Base-by-base conservation (phyloP, 1,140 invertebrate species). In the Pseudomyrmex gracilis region DNA sequence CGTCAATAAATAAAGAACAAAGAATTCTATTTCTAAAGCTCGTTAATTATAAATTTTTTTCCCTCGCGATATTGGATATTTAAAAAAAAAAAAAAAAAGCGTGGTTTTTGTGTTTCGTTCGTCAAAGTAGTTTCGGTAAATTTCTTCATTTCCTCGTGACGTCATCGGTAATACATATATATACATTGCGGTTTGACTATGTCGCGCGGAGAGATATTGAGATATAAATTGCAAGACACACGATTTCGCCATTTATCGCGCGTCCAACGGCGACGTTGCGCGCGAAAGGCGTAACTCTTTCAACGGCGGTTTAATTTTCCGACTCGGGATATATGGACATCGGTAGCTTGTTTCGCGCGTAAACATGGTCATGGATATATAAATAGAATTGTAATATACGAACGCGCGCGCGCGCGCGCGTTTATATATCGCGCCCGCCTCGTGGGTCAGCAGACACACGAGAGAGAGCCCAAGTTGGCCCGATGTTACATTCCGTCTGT, bases 381-480 rank as follows among this genome's bases (percentile, higher is more conserved):
- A 51, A 66, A 84, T 67, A 83, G 71, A 83, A 34, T 84, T 63
- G 82, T 66, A 45, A 70, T 45, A 57, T 61, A 67, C 49, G 20
- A 60, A 71, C 58, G 2, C 15, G 34, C 22, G n/a, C 22, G 17
- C n/a, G n/a, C n/a, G n/a, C n/a, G n/a, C n/a, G n/a, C n/a, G n/a
- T n/a, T n/a, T n/a, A n/a, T n/a, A n/a, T 66, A 61, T 73, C 57
- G 43, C 43, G 73, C 24, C n/a, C 63, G 73, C 15, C n/a, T n/a
- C 61, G 51, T 61, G 60, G 34, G 20, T 43, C 61, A 66, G 86
- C 68, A 66, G 86, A 73, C 55, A 58, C 53, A 34, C 60, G 66
- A n/a, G n/a, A n/a, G 24, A 84, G 68, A 74, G 47, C 67, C 83
- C 49, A 73, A 77, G 60, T 88, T 88, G 87, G 83, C 66, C 83